These are phyloP conservation scores for Electrona antarctica DNA, from an alignment of 2,113 vertebrate genomes.

Conservation along the genomic window DNA sequence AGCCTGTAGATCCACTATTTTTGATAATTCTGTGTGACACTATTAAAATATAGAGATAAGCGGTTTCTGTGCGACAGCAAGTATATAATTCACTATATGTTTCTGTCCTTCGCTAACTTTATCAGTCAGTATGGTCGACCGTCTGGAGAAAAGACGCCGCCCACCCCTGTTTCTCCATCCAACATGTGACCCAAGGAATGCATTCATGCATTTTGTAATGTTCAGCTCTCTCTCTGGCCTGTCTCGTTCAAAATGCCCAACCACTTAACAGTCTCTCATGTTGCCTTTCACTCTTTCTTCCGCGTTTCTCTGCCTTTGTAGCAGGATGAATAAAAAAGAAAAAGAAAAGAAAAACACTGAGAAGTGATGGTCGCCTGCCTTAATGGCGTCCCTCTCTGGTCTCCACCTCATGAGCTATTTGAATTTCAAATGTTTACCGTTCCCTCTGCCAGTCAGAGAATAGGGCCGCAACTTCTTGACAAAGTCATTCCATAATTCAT, in stretches of 20 bases:
- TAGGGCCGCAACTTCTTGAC: constrained; percentile 23
- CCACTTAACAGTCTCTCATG: constrained; percentile 63
- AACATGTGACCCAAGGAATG: constrained; percentile 59
- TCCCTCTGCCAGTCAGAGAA: constrained; percentile 34
- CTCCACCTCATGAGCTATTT: constrained; percentile 35
- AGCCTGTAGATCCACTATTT: no score
- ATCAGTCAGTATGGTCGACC: background rate
- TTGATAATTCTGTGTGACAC: no score
- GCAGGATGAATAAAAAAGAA: constrained; percentile 54
- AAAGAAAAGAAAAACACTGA: constrained; percentile 4
- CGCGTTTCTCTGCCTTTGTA: constrained; percentile 49
- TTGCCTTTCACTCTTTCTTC: constrained; percentile 32
- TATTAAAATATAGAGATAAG: no score
- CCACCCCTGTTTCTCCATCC: constrained; percentile 6
- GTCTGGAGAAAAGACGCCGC: background rate
- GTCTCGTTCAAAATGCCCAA: constrained; percentile 39
- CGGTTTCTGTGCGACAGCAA: no score
- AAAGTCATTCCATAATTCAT: constrained; percentile 51
- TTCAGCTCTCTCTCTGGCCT: constrained; percentile 47
- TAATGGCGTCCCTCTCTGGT: constrained; percentile 50
- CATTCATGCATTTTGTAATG: constrained; percentile 63
- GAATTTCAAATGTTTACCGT: constrained; percentile 50
- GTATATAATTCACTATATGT: no score
- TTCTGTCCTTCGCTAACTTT: background rate
- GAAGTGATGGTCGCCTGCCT: constrained; percentile 52